Conservation (phyloP, 2,888 invertebrate genomes). For the Cheiracanthium punctorium region DNA sequence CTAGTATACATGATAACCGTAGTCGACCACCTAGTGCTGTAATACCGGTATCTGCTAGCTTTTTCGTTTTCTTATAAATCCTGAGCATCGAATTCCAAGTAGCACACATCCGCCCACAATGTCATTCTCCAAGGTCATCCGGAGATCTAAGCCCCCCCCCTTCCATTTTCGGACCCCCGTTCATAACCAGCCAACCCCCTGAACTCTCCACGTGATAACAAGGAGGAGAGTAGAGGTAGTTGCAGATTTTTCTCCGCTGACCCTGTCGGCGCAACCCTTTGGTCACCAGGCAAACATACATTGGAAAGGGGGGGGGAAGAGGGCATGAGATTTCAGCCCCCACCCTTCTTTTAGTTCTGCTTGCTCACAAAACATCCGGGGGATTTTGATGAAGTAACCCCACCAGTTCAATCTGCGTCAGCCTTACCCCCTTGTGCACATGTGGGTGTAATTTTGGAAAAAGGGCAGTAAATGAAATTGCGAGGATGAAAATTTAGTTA, state of each 20-base stretch:
- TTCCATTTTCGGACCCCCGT: background rate
- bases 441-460: constrained; percentile 2
- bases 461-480: constrained; percentile 3
- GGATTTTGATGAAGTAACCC: constrained; percentile 10
- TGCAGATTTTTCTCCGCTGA: background rate
- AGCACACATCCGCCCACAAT: too few relatives aligned
- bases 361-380: constrained; percentile 3
- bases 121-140: too few relatives aligned
- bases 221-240: background rate
- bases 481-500: background rate
- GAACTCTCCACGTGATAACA: background rate
- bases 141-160: too few relatives aligned
- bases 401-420: background rate
- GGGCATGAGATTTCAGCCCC: too few relatives aligned
- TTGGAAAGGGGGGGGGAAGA: background rate
- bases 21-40: background rate
- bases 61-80: background rate
- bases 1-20: background rate
- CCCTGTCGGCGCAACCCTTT: constrained; percentile 15
- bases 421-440: background rate
- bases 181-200: background rate
- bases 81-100: background rate
- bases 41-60: background rate
- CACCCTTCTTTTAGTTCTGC: too few relatives aligned
- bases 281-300: background rate